These are phyloP conservation scores for Pollachius pollachius DNA, from an alignment of 2,113 vertebrate genomes.

Conservation along the genomic window DNA sequence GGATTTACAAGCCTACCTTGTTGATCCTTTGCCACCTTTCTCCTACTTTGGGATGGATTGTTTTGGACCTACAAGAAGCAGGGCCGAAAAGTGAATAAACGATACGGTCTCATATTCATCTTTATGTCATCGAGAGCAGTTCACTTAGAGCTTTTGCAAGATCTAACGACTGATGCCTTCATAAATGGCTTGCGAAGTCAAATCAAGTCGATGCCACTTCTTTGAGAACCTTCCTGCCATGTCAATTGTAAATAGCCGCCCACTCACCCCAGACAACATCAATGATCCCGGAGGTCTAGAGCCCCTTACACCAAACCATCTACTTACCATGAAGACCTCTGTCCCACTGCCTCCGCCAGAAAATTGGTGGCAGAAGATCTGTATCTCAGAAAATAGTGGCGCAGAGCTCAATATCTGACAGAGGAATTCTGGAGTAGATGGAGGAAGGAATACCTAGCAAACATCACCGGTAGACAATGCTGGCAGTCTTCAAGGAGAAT, in stretches of 20 bases:
- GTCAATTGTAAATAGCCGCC: neutral
- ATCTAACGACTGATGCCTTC: neutral
- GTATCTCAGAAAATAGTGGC: conserved; percentile 29
- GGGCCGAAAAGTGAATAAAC: no score
- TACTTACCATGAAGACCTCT: conserved; percentile 33
- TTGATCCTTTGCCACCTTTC: no score
- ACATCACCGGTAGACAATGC: conserved; percentile 25
- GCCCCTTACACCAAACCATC: no score
- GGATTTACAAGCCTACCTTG: no score
- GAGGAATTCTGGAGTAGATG: conserved; percentile 37
- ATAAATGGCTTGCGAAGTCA: neutral
- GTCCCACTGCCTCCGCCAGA: conserved; percentile 24
- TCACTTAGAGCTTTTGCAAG: neutral
- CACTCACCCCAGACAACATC: no score
- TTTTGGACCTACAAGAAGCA: no score
- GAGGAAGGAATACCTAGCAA: conserved; percentile 27
- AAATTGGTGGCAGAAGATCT: conserved; percentile 29
- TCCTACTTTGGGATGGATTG: no score
- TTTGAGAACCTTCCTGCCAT: conserved; percentile 4
- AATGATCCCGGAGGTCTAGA: no score
- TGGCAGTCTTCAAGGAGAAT: conserved; percentile 29
- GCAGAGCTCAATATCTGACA: conserved; percentile 29
- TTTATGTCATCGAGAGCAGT: neutral
- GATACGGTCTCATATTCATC: no score
- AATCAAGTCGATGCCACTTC: conserved; percentile 10